Percentiles rank a stretch among this genome's conserved stretches.
Conservation (phyloP, 2,113 vertebrate genomes). For the Lophochroa leadbeateri region DNA sequence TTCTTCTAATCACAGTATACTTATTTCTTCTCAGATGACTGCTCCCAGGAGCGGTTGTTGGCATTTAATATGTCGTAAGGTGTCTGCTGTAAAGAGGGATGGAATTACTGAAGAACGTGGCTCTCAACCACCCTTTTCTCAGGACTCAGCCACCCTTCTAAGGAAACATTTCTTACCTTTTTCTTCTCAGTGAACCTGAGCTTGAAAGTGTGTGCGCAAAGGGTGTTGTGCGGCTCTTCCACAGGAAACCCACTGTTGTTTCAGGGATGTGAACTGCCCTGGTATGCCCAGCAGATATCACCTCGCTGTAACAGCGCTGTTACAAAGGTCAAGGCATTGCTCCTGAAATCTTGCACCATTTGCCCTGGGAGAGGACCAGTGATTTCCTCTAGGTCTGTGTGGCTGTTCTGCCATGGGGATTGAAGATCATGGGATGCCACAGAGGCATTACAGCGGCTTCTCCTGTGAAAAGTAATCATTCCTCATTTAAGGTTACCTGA, state of each 20-base stretch:
- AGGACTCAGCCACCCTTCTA: neutral
- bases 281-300: neutral
- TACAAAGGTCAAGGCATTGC: neutral
- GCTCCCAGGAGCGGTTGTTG: neutral
- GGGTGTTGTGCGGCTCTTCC: neutral
- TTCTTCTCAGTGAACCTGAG: neutral
- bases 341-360: neutral
- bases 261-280: neutral
- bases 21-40: neutral
- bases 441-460: neutral
- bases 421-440: rapidly evolving
- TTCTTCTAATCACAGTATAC: neutral
- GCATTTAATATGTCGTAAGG: rapidly evolving
- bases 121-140: neutral
- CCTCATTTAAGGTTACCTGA: neutral
- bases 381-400: rapidly evolving
- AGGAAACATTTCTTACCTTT: neutral
- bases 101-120: neutral
- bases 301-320: rapidly evolving
- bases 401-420: rapidly evolving
- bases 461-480: neutral
- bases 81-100: neutral
- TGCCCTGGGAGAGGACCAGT: neutral
- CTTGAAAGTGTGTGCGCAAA: neutral
- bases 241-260: neutral